Percentiles rank a stretch among this genome's conserved stretches.
Conservation (phyloP, 2,113 vertebrate species). For the Rhinogobius similis region DNA sequence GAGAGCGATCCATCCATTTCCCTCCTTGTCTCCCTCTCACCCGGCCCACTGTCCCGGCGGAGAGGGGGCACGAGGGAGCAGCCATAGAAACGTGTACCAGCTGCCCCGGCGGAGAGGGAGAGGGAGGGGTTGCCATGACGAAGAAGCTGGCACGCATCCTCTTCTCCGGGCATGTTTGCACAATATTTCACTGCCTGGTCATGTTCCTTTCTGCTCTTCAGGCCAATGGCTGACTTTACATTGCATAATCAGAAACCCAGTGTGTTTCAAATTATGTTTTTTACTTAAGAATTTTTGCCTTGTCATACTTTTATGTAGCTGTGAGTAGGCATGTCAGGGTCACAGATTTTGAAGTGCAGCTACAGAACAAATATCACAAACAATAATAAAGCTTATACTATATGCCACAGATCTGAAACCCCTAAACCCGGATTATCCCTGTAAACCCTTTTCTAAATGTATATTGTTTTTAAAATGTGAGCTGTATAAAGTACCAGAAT, state of each 20-base stretch:
- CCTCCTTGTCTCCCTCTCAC: neutral
- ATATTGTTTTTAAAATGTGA: no score
- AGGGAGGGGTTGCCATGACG: conserved; percentile 62
- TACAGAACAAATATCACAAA: no score
- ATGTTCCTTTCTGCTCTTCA: conserved; percentile 13
- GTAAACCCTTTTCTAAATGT: no score
- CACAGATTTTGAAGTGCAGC: no score
- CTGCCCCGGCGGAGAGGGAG: conserved; percentile 46
- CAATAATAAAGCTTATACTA: no score
- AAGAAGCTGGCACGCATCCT: conserved; percentile 34
- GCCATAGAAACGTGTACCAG: conserved; percentile 51
- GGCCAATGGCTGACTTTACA: conserved; percentile 7
- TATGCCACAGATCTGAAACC: no score
- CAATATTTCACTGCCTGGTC: conserved; percentile 38
- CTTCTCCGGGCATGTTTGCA: conserved; percentile 50
- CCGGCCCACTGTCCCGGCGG: conserved; percentile 33
- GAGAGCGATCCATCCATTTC: neutral
- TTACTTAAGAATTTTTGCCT: no score
- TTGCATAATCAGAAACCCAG: neutral
- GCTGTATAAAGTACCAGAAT: no score
- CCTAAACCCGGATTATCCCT: no score
- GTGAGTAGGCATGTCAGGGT: no score
- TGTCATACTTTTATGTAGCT: no score
- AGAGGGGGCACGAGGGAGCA: conserved; percentile 28
- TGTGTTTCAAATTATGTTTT: no score